Percentiles rank a stretch among this genome's conserved stretches.
Conservation (phyloP, 2,888 invertebrate genomes). For the Parnassius orleans region DNA sequence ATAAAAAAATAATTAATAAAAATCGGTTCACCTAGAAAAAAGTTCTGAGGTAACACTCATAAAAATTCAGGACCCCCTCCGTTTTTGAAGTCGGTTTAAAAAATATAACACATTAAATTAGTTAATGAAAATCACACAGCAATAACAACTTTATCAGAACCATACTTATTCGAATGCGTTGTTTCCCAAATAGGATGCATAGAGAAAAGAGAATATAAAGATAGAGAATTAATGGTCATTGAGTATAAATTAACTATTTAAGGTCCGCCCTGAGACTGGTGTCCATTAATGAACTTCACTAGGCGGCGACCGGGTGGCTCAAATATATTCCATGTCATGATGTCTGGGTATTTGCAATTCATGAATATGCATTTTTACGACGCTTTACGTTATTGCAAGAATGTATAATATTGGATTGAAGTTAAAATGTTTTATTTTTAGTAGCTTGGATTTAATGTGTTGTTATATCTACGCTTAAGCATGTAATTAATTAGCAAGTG, state of each 20-base stretch:
- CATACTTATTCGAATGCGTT: constrained; percentile 1
- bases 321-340: constrained; percentile 36
- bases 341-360: constrained; percentile 36
- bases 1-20: no score
- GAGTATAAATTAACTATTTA: constrained; percentile 15
- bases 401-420: constrained; percentile 8
- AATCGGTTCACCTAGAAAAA: no score
- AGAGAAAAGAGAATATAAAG: constrained; percentile 10
- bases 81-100: no score
- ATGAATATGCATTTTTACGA: constrained; percentile 44
- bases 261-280: constrained; percentile 6
- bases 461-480: constrained; percentile 6
- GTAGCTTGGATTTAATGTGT: not conserved
- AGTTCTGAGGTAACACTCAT: no score
- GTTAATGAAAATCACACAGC: no score
- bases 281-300: constrained; percentile 24
- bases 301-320: constrained; percentile 22
- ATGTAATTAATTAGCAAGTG: constrained; percentile 11
- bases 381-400: constrained; percentile 25
- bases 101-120: no score
- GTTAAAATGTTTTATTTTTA: constrained; percentile 1
- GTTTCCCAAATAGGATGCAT: constrained; percentile 9
- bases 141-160: no score
- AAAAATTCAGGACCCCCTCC: no score
- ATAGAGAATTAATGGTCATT: constrained; percentile 15